Conservation (phyloP, 1,140 invertebrate genomes). For the Aricia agestis region DNA sequence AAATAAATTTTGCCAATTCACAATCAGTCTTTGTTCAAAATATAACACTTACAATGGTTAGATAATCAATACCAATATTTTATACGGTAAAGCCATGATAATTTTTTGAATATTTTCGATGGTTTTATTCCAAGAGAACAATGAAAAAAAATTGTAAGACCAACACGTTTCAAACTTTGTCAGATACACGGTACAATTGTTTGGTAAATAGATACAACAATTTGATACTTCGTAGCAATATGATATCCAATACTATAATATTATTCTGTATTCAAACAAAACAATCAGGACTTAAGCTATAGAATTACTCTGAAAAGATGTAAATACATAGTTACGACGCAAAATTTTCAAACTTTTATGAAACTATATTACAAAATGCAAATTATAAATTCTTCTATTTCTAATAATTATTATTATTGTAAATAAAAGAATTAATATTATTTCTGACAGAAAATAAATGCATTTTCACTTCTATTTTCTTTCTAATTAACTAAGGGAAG, state of each 20-base stretch:
- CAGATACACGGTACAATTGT: not conserved
- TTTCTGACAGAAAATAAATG: not conserved
- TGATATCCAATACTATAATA: not conserved
- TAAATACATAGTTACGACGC: slow-evolving; percentile 2
- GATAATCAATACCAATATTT: not conserved
- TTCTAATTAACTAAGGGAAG: too few species aligned
- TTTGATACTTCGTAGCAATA: not conserved
- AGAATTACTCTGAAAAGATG: not conserved
- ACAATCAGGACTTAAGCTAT: not conserved
- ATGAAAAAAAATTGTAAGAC: not conserved
- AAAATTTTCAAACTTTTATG: not conserved
- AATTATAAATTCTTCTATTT: slow-evolving; percentile 45
- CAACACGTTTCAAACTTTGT: not conserved
- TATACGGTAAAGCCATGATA: not conserved
- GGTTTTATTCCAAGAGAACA: not conserved
- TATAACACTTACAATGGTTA: not conserved
- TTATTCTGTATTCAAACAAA: not conserved
- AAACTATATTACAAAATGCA: slow-evolving; percentile 22
- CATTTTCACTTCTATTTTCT: not conserved
- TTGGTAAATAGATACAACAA: slow-evolving; percentile 5
- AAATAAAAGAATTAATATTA: slow-evolving; percentile 22
- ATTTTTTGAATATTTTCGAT: not conserved
- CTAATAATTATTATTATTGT: slow-evolving; percentile 37
- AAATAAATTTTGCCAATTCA: not conserved
- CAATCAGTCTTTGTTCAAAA: slow-evolving; percentile 12